Conservation (phyloP, 1,140 invertebrate species). For the Leucophenga varia region DNA sequence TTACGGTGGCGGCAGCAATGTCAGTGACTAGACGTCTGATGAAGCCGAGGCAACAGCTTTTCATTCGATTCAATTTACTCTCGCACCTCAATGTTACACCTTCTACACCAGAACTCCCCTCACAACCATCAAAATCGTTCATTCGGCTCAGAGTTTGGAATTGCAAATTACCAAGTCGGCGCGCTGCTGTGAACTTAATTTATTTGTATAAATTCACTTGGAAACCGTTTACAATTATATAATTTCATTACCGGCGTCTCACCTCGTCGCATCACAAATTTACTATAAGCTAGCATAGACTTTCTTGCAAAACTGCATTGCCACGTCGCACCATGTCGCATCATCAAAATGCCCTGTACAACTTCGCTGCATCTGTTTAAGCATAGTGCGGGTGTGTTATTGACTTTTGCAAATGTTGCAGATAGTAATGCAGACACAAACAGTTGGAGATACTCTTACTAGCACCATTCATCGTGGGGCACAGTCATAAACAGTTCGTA, state of each 20-base stretch:
- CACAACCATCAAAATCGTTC: neutral
- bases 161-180: slow-evolving; percentile 43
- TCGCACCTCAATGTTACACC: slow-evolving; percentile 43
- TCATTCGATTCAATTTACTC: slow-evolving; percentile 15
- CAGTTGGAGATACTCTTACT: no score
- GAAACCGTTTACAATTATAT: slow-evolving; percentile 50
- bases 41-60: no score
- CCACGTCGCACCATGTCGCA: neutral
- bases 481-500: slow-evolving; percentile 18
- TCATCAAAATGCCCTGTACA: neutral
- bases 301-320: slow-evolving; percentile 2
- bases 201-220: slow-evolving; percentile 53
- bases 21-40: no score
- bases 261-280: neutral
- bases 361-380: slow-evolving; percentile 5
- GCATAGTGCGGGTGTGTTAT: slow-evolving; percentile 41
- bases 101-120: slow-evolving; percentile 9
- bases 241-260: slow-evolving; percentile 34
- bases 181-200: slow-evolving; percentile 41
- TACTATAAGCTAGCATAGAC: no score
- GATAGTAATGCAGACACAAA: slow-evolving; percentile 37
- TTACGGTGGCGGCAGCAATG: no score
- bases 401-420: slow-evolving; percentile 48
- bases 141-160: slow-evolving; percentile 32
- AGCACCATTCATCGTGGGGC: slow-evolving; percentile 31